Evolutionary conservation across 2,888 invertebrate species (phyloP).

Genomic region (Minunthozetes semirufus): DNA sequence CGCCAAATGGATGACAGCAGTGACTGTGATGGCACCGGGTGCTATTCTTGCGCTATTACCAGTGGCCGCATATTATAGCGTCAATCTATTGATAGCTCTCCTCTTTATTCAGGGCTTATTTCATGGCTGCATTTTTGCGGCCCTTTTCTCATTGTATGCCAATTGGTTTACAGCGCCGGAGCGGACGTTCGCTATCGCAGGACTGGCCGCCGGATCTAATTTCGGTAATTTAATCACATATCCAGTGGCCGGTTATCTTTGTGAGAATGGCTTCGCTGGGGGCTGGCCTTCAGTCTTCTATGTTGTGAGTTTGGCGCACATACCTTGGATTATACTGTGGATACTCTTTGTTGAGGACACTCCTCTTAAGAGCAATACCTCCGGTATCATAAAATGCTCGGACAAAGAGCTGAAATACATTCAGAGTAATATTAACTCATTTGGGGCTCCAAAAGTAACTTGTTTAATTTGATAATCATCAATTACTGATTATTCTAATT

Average conservation of each 20-base stretch:
- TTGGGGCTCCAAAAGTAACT: constrained; percentile 14
- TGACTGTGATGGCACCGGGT: constrained; percentile 1
- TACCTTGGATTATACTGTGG: constrained; percentile 40
- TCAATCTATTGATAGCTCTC: constrained; percentile 9
- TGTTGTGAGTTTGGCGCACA: constrained; percentile 33
- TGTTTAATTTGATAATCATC: background rate
- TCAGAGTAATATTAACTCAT: background rate
- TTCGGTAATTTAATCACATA: constrained; percentile 22
- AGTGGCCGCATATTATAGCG: constrained; percentile 60
- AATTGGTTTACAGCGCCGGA: constrained; percentile 35
- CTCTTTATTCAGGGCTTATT: constrained; percentile 29
- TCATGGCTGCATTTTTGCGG: constrained; percentile 31
- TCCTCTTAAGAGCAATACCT: constrained; percentile 34
- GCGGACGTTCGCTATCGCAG: constrained; percentile 17
- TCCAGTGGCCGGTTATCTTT: constrained; percentile 40
- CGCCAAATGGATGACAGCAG: constrained; percentile 28
- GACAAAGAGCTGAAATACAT: background rate
- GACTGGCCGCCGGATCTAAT: background rate
- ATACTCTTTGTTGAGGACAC: constrained; percentile 31
- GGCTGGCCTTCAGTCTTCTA: constrained; percentile 42
- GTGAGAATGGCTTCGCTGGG: constrained; percentile 37
- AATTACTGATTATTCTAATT: background rate
- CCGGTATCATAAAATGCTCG: background rate
- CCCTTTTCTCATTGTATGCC: constrained; percentile 58
- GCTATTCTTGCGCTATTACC: background rate